Evolutionary conservation across 2,113 vertebrate species (phyloP).

Genomic region (Corydoras maculifer): DNA sequence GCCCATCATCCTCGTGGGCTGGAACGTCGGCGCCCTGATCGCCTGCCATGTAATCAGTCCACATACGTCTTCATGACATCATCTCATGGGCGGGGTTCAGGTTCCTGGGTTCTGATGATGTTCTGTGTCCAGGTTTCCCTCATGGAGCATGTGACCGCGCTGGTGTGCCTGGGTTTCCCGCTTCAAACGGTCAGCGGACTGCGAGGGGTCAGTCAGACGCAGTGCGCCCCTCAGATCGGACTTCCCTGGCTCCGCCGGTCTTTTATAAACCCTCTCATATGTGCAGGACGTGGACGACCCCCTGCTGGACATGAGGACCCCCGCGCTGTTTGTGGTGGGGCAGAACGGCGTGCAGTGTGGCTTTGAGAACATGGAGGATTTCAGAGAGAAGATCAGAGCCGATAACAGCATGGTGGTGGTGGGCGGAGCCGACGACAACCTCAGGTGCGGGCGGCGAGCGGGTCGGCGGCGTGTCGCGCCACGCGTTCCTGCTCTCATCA

Average conservation of each 20-base stretch:
- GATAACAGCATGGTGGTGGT: conserved; percentile 97
- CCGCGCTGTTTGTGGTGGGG: conserved; percentile 90
- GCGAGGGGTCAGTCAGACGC: conserved; percentile 77
- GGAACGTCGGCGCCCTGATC: conserved; percentile 91
- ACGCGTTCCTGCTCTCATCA: too few relatives aligned
- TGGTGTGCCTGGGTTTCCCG: conserved; percentile 92
- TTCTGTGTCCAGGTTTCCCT: conserved; percentile 74
- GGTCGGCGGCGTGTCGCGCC: too few relatives aligned
- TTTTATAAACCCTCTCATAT: neutral
- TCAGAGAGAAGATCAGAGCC: conserved; percentile 87
- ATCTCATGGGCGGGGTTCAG: neutral
- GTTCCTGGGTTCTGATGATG: neutral
- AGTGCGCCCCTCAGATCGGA: too few relatives aligned
- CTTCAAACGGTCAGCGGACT: conserved; percentile 85
- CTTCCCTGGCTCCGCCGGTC: too few relatives aligned
- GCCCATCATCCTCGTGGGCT: conserved; percentile 89
- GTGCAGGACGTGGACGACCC: conserved; percentile 91
- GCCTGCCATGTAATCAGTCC: conserved; percentile 78
- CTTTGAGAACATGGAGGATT: conserved; percentile 89
- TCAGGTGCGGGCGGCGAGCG: conserved; percentile 67
- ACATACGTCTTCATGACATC: neutral
- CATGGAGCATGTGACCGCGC: conserved; percentile 88
- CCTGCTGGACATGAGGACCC: conserved; percentile 96
- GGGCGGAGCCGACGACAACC: conserved; percentile 90
- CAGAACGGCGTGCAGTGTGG: conserved; percentile 91